Base-by-base conservation (phyloP, 2,113 vertebrate genomes). In the Puntigrus tetrazona region DNA sequence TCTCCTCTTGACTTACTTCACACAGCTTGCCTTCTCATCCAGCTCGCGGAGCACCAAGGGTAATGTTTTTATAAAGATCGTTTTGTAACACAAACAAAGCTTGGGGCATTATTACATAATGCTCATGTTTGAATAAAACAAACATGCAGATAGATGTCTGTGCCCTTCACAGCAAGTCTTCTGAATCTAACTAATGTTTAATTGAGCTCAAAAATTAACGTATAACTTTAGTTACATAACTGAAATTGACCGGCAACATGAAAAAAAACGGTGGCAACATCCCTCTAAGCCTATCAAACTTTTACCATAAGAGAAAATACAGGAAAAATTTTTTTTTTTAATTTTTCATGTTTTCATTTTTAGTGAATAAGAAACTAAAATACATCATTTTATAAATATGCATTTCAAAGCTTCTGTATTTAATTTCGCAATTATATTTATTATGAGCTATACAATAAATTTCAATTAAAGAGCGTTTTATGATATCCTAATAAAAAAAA, bases 51-150 rank as follows among this genome's bases (percentile, higher is more conserved):
- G 34, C 36, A 59, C 11, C 4, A 22, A 31, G 38, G 13, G n/a
- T 2, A 41, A 78, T 78, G 36, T 72, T 61, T 78, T 74, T 50
- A 45, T 36, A 36, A n/a, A 14, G 20, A 38, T 6, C 2, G 3
- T 78, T 63, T 80, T 47, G 27, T 3, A 63, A 14, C 38, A 22
- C 41, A 45, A 31, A 31, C 9, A 47, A 78, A 18, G 76, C 76
- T 25, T 16, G 76, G 20, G 78, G 78, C 78, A 47, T 14, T 27
- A 80, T 80, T 80, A 80, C 43, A 67, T 80, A 79, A 79, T 27
- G 69, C 11, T 6, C 13, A n/a, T 36, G 14, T 41, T 38, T 41
- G 55, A 43, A 78, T 61, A 61, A 41, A 61, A 61, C 20, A 41
- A 43, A 27, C 13, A 79, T 0, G 7, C 77, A 9, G n/a, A 61